phyloP scores from a whole-genome alignment of 1,140 invertebrate genomes.

The Neodiprion pinetum region DNA sequence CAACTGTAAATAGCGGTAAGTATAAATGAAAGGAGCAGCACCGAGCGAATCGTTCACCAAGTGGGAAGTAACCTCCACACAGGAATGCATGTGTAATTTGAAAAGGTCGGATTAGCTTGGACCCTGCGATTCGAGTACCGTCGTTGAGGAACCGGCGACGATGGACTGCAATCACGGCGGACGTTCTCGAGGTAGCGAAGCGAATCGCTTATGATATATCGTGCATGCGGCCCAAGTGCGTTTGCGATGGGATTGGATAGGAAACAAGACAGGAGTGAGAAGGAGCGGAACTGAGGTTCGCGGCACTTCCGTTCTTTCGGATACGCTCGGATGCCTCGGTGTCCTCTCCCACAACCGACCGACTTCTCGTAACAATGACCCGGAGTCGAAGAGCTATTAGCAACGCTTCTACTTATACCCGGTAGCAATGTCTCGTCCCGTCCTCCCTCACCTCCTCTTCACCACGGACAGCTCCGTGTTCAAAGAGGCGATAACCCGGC shows the following conservation, averaged over 20 bases:
- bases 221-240: slow-evolving; percentile 18
- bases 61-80: too few species aligned
- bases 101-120: too few species aligned
- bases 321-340: slow-evolving; percentile 51
- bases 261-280: slow-evolving; percentile 42
- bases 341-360: slow-evolving; percentile 51
- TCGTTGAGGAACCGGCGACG: not conserved
- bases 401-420: slow-evolving; percentile 29
- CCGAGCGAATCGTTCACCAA: too few species aligned
- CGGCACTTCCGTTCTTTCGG: slow-evolving; percentile 58
- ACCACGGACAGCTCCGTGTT: not conserved
- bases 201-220: slow-evolving; percentile 5
- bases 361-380: slow-evolving; percentile 3
- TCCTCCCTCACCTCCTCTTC: not conserved
- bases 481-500: slow-evolving; percentile 4
- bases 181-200: not conserved
- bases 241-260: slow-evolving; percentile 36
- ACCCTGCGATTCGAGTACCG: too few species aligned
- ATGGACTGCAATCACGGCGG: not conserved
- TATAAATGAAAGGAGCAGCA: too few species aligned
- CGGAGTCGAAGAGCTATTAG: slow-evolving; percentile 24
- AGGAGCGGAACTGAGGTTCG: slow-evolving; percentile 58
- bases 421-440: slow-evolving; percentile 28
- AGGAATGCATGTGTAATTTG: too few species aligned
- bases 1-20: too few species aligned